Evolutionary conservation across 2,797 vertebrate genomes (phyloP).

Genomic region (Cossypha caffra): DNA sequence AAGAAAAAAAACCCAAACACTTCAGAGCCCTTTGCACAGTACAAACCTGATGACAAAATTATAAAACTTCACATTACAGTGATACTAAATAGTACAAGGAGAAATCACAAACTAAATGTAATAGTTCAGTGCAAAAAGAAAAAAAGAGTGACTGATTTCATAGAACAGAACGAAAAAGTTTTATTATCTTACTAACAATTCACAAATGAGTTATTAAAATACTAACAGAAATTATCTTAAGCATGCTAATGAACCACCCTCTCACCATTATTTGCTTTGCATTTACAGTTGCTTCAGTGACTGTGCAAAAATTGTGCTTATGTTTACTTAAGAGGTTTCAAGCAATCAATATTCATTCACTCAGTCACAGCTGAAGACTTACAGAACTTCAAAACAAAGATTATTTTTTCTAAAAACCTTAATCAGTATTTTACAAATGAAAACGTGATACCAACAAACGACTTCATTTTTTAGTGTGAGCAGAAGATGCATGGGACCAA

Average conservation of each 20-base stretch:
- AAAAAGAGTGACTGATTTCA: neutral
- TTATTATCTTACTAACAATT: neutral
- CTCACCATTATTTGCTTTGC: neutral
- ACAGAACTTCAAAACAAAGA: neutral
- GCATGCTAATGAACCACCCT: neutral
- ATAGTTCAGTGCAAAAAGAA: neutral
- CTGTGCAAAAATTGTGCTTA: neutral
- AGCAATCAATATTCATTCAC: neutral
- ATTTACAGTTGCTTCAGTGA: neutral
- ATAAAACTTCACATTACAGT: neutral
- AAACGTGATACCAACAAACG: neutral
- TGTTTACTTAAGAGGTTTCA: neutral
- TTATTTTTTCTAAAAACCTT: neutral
- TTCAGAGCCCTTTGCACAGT: neutral
- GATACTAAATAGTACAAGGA: neutral
- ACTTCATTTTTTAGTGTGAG: neutral
- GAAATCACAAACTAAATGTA: neutral
- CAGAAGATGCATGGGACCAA: neutral
- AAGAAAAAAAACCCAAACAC: neutral
- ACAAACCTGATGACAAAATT: neutral
- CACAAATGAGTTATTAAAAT: neutral
- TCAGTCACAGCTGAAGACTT: neutral
- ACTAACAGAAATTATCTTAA: neutral
- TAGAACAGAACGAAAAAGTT: neutral
- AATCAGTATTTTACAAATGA: neutral